Evolutionary conservation across 2,797 vertebrate species (phyloP), one percentile per base, ranked within the genome.

Genomic region (Tenualosa ilisha): DNA sequence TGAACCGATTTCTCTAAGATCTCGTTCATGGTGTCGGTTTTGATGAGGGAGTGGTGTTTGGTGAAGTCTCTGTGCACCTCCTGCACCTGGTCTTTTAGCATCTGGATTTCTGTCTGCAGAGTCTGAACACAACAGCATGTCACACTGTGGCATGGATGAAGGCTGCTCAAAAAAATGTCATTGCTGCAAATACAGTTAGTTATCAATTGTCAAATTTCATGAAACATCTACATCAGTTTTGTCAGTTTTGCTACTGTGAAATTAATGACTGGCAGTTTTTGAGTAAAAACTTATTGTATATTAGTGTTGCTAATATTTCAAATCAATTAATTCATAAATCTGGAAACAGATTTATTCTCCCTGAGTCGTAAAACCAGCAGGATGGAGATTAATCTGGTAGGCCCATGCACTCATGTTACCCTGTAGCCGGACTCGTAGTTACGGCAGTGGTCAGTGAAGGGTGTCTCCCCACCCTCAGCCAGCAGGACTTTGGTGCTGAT

Each of bases 401-500:
- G 40, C n/a, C n/a, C 59, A 24, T 22, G 22, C 20, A 22, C 20
- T 59, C 59, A 51, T 59, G 93, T 88, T 90, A 97, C 96, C 94
- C 90, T 90, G 90, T 95, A 97, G 89, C 92, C 93, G 88, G 93
- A 94, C 91, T 97, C 96, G 0, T 95, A 96, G 91, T 86, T 94
- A 82, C 92, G 93, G 89, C 96, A 96, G 89, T 97, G 96, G 85
- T 96, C 94, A 0, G 91, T 88, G 1, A 97, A 97, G 20, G 96
- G 93, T 0, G 94, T 95, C 59, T 96, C 94, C 0, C 68, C 87
- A 0, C 96, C 95, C 83, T 96, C 95, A 0, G 95, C 95, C 92
- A 97, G 93, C 86, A 97, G 93, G 87, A 96, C 96, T 87, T 96
- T 97, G 89, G 96, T 96, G 94, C 95, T 96, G 90, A 96, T 95